Percentiles rank a stretch among this genome's conserved stretches.
These are phyloP conservation scores for Molorchus minor DNA, from an alignment of 2,888 invertebrate species.

Conservation along the genomic window DNA sequence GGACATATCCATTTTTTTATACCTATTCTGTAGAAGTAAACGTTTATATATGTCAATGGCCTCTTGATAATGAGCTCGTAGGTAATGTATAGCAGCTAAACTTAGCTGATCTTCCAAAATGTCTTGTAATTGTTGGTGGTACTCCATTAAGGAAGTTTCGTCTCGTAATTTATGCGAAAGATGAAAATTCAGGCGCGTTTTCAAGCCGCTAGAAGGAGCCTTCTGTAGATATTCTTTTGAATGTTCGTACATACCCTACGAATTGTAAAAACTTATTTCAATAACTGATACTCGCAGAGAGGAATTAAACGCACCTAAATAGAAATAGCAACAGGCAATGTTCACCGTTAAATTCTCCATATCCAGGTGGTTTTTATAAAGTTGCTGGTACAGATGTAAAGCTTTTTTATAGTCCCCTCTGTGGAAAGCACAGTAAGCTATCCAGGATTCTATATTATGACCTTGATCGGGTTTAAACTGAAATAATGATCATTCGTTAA, in stretches of 20 bases:
- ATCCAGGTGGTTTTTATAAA: constrained; percentile 66
- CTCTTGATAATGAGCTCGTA: constrained; percentile 96
- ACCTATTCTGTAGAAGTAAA: constrained; percentile 91
- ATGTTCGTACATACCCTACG: constrained; percentile 80
- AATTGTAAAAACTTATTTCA: constrained; percentile 11
- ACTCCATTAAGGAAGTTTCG: constrained; percentile 83
- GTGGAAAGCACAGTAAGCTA: constrained; percentile 96
- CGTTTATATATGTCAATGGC: constrained; percentile 98
- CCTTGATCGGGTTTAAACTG: constrained; percentile 68
- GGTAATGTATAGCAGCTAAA: constrained; percentile 94
- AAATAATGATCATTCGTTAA: too few relatives aligned
- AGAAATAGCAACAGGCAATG: constrained; percentile 94
- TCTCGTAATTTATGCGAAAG: constrained; percentile 92
- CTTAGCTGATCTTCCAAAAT: constrained; percentile 94
- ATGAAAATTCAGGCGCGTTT: constrained; percentile 87
- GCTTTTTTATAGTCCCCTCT: constrained; percentile 91
- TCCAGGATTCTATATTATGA: constrained; percentile 79
- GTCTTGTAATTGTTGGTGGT: constrained; percentile 86
- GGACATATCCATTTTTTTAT: too few relatives aligned
- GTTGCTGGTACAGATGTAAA: constrained; percentile 73
- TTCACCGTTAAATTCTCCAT: constrained; percentile 76
- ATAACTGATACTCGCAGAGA: not conserved
- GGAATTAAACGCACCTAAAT: constrained; percentile 71
- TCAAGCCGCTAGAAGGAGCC: constrained; percentile 71
- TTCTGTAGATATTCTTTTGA: constrained; percentile 71